phyloP scores from a whole-genome alignment of 2,888 invertebrate species.

The Latrodectus elegans region DNA sequence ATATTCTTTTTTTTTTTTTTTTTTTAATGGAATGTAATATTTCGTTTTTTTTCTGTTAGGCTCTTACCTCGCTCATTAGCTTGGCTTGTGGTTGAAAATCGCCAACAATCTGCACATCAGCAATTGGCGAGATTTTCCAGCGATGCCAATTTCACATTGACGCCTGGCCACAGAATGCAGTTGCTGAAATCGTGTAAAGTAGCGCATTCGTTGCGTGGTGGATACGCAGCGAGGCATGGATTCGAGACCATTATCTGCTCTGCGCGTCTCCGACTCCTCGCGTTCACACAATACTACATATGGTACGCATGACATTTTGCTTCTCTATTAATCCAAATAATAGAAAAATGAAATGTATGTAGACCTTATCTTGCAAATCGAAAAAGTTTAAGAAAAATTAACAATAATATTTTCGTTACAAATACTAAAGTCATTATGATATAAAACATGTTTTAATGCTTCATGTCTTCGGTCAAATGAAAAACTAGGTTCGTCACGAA shows the following conservation, averaged over 20 bases:
- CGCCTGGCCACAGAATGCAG: constrained; percentile 64
- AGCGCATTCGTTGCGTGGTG: constrained; percentile 56
- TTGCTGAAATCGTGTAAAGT: constrained; percentile 69
- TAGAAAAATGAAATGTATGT: constrained; percentile 8
- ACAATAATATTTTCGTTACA: background rate
- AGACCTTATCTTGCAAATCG: constrained; percentile 16
- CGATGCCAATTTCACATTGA: constrained; percentile 39
- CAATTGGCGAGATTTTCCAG: constrained; percentile 63
- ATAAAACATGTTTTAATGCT: background rate
- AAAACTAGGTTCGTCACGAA: background rate
- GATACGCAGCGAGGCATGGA: constrained; percentile 57
- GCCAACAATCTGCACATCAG: constrained; percentile 57
- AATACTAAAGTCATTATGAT: background rate
- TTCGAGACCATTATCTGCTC: constrained; percentile 65
- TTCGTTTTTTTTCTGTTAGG: constrained; percentile 6
- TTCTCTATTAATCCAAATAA: background rate
- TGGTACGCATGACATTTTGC: constrained; percentile 49
- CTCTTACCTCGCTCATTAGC: constrained; percentile 57
- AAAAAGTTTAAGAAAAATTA: too few species aligned
- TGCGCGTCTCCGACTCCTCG: constrained; percentile 52
- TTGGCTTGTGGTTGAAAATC: constrained; percentile 65
- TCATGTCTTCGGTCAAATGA: background rate
- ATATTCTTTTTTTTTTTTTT: too few species aligned
- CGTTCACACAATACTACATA: constrained; percentile 65
- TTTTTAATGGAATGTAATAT: too few species aligned